Conservation (phyloP, 2,888 invertebrate species). For the Phengaris alcon region DNA sequence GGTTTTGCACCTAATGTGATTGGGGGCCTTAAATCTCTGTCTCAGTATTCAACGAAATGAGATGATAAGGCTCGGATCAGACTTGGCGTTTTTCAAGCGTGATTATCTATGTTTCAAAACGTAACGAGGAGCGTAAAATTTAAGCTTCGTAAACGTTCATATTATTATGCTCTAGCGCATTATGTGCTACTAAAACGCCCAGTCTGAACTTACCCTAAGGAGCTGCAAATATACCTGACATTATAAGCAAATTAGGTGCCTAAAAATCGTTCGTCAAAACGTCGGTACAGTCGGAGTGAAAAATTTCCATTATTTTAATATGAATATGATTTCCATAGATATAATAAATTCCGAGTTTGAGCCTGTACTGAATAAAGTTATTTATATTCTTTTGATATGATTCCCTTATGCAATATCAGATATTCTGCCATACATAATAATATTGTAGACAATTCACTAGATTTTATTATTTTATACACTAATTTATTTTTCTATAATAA, state of each 20-base stretch:
- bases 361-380: constrained; percentile 31
- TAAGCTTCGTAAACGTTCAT: not conserved
- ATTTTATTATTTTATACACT: constrained; percentile 13
- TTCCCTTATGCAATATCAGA: constrained; percentile 52
- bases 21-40: constrained; percentile 17
- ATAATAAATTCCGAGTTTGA: constrained; percentile 23
- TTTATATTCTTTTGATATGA: constrained; percentile 54
- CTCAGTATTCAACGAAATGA: constrained; percentile 20
- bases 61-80: constrained; percentile 17
- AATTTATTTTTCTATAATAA: constrained; percentile 3
- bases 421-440: constrained; percentile 38
- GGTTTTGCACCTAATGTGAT: constrained; percentile 1
- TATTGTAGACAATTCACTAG: constrained; percentile 21
- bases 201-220: not conserved
- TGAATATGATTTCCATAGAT: constrained; percentile 17
- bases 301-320: constrained; percentile 16
- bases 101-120: not conserved
- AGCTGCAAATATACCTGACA: not conserved
- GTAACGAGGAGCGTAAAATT: not conserved
- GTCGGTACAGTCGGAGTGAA: not conserved
- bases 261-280: not conserved
- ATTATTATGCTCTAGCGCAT: no score
- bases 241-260: not conserved
- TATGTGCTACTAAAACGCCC: not conserved
- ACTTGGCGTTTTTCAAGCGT: constrained; percentile 18